Percentiles rank a stretch among this genome's conserved stretches.
These are phyloP conservation scores for Corythaixoides concolor DNA, from an alignment of 2,113 vertebrate species.

Conservation along the genomic window DNA sequence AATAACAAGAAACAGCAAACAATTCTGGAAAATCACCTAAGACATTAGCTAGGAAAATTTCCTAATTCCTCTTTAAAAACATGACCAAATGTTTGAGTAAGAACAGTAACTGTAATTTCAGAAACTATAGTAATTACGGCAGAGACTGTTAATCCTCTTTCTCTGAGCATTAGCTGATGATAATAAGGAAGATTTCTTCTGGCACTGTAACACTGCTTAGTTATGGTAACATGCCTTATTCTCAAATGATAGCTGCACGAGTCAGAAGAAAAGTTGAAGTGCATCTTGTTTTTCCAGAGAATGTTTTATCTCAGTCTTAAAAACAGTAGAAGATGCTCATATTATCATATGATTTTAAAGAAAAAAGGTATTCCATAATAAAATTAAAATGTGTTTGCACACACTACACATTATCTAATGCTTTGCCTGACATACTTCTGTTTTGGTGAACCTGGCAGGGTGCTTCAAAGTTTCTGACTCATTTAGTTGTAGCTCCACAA, in stretches of 20 bases:
- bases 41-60: not conserved
- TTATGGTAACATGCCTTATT: not conserved
- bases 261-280: not conserved
- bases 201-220: not conserved
- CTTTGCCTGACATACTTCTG: not conserved
- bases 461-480: not conserved
- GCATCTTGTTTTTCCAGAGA: not conserved
- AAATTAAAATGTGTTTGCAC: not conserved
- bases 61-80: not conserved
- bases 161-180: not conserved
- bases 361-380: not conserved
- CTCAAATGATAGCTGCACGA: not conserved
- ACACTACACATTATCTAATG: not conserved
- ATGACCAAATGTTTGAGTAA: not conserved
- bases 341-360: not conserved
- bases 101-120: not conserved
- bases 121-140: not conserved
- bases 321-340: not conserved
- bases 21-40: not conserved
- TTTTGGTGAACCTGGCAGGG: not conserved
- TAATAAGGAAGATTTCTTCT: not conserved
- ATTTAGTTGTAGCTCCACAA: constrained; percentile 60
- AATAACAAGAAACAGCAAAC: not conserved
- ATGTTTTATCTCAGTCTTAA: not conserved
- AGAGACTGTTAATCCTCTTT: not conserved